A percentile compares a stretch with the other conserved stretches of the same genome.
phyloP scores from a whole-genome alignment of 2,888 invertebrate genomes.

The Flexamia atlantica region DNA sequence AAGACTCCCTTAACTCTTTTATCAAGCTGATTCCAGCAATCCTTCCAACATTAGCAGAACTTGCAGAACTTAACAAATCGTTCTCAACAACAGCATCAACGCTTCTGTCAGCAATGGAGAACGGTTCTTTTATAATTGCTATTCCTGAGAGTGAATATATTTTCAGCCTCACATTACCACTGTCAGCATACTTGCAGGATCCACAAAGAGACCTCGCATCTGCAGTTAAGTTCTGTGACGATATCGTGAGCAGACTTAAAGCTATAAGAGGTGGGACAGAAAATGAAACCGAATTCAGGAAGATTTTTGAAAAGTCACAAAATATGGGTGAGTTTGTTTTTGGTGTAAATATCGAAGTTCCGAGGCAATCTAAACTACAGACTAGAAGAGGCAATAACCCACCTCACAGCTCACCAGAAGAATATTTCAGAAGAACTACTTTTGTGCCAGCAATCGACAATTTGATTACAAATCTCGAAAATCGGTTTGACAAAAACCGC shows the following conservation, averaged over 20 bases:
- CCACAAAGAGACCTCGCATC: neutral
- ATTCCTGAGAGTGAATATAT: too few species aligned
- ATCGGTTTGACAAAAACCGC: neutral
- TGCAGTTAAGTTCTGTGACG: constrained; percentile 13
- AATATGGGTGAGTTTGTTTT: constrained; percentile 15
- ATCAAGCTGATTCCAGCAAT: too few species aligned
- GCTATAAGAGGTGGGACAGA: neutral
- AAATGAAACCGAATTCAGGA: constrained; percentile 24
- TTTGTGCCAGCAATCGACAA: constrained; percentile 38
- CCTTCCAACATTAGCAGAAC: too few species aligned
- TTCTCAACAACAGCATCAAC: too few species aligned
- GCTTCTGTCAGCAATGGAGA: too few species aligned
- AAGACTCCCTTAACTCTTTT: too few species aligned
- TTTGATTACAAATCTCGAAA: neutral
- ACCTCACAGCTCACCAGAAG: neutral
- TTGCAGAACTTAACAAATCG: too few species aligned
- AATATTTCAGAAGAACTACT: constrained; percentile 25
- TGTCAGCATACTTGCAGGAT: too few species aligned
- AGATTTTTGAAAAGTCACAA: constrained; percentile 21
- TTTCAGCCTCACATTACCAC: too few species aligned
- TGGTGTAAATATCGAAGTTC: constrained; percentile 1
- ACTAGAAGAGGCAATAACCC: too few species aligned
- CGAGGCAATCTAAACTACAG: neutral
- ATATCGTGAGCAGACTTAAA: constrained; percentile 6
- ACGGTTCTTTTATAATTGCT: too few species aligned